Evolutionary conservation across 1,140 invertebrate genomes (phyloP).

Genomic region (Venturia canescens): DNA sequence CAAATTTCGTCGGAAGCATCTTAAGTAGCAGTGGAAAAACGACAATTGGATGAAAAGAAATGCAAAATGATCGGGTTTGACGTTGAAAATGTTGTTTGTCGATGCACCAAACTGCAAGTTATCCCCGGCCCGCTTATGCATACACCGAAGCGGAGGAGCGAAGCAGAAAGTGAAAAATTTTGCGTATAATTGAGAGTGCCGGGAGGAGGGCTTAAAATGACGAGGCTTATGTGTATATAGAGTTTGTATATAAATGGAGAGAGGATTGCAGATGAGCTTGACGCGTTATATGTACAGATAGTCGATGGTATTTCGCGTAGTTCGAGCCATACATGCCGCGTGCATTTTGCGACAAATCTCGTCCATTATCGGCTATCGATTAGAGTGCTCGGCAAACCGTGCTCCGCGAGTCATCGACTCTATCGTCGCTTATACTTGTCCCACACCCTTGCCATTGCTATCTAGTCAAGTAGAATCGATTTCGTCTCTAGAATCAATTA

Average conservation of each 20-base stretch:
- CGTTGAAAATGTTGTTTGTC: not conserved
- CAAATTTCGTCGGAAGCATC: no score
- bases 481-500: constrained; percentile 35
- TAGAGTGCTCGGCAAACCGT: constrained; percentile 39
- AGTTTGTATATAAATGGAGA: not conserved
- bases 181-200: constrained; percentile 3
- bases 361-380: constrained; percentile 46
- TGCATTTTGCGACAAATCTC: constrained; percentile 41
- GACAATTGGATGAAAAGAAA: not conserved
- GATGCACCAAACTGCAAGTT: not conserved
- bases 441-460: not conserved
- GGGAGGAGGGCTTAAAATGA: not conserved
- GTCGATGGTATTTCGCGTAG: constrained; percentile 27
- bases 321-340: constrained; percentile 16
- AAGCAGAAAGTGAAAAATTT: not conserved
- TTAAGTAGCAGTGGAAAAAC: not conserved
- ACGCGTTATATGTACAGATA: constrained; percentile 1
- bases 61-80: no score
- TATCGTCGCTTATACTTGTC: constrained; percentile 15
- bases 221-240: not conserved
- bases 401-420: constrained; percentile 6
- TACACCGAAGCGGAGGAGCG: not conserved
- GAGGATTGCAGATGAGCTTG: constrained; percentile 16
- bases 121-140: not conserved
- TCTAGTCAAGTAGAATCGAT: constrained; percentile 37